Base-by-base conservation (phyloP, 2,113 vertebrate genomes). In the Antidorcas marsupialis region DNA sequence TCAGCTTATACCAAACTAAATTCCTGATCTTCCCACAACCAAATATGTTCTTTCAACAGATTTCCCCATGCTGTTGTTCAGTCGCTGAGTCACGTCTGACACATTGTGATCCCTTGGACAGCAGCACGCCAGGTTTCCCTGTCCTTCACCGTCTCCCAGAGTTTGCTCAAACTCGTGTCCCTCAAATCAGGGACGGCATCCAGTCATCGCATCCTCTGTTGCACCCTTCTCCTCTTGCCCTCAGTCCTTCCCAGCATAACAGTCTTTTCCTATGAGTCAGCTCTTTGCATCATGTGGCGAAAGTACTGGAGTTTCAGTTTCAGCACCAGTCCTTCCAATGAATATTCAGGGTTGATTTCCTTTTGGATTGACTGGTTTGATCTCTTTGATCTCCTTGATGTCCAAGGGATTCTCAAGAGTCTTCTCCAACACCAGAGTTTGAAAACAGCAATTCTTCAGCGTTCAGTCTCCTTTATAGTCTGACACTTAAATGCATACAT, bases 261-360 rank as follows among this genome's bases (percentile, higher is more conserved):
- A 71, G 67, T 74, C 5, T 74, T 74, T 39, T 74, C 16, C 67
- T 13, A 6, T 25, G 67, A 39, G 67, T 39, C 19, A 25, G 67
- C 21, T 23, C 36, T 74, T 74, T 0, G 0, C 10, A 74, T 74
- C 36, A 39, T 0, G 0, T 39, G 36, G 36, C 1, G 0, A 13
- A 74, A 39, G 5, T 74, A 23, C 3, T 74, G 36, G 67, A 74
- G 5, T 39, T 39, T 74, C 67, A 74, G 21, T 39, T 74, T 74
- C 21, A 39, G 67, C 19, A 74, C 19, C 36, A 39, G 10, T 74
- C 10, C 10, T 74, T 74, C 67, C 67, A 25, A 13, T 71, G 67
- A 71, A 39, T 71, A 71, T 74, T 39, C 36, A 39, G 36, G 36
- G 67, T 39, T 74, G 36, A 74, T 74, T 74, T 74, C 36, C 19